A percentile compares a stretch with the other conserved stretches of the same genome.
These are phyloP conservation scores for Paradisaea rubra DNA, from an alignment of 2,113 vertebrate genomes.

Conservation along the genomic window DNA sequence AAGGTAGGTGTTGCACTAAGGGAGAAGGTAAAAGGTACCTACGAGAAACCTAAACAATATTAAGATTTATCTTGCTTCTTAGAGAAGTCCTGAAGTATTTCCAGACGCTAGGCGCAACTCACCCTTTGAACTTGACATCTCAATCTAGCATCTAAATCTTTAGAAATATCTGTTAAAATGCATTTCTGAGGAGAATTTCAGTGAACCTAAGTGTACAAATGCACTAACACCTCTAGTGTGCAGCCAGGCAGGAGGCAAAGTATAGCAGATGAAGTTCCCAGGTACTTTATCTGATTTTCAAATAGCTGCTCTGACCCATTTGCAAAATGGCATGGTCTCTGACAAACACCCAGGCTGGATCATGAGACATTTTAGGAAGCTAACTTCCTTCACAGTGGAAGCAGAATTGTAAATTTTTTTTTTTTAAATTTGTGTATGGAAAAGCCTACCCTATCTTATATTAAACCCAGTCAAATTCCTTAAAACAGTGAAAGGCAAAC, in stretches of 20 bases:
- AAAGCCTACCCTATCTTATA: background rate
- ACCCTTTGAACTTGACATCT: background rate
- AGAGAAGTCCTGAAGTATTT: background rate
- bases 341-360: background rate
- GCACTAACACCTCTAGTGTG: background rate
- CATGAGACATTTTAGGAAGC: background rate
- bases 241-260: background rate
- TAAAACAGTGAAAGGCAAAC: background rate
- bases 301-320: background rate
- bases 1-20: background rate
- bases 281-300: background rate
- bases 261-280: background rate
- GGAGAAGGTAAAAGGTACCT: background rate
- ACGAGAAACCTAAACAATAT: background rate
- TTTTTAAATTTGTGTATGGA: background rate
- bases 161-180: background rate
- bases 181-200: background rate
- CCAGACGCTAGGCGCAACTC: background rate
- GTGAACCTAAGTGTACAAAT: background rate
- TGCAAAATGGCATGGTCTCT: background rate
- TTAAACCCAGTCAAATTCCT: background rate
- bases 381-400: background rate
- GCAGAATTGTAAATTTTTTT: background rate
- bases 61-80: background rate
- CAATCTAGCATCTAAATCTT: background rate